Base-by-base conservation (phyloP, 1,140 invertebrate species). In the Atta cephalotes region DNA sequence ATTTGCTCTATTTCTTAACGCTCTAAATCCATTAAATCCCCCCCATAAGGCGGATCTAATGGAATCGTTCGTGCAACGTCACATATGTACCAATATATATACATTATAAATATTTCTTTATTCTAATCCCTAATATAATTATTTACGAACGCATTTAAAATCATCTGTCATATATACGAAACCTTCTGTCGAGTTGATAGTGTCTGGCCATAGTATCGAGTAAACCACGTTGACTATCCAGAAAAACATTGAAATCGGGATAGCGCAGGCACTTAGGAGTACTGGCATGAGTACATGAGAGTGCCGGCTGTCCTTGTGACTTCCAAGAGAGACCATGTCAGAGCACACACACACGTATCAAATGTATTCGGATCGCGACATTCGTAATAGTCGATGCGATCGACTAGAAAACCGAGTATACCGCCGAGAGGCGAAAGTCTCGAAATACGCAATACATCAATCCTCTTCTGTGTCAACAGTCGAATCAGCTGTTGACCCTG, bases 201-300 rank as follows among this genome's bases (percentile, higher is more conserved):
- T 91, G 79, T 94, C 92, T 35, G 94, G 93, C 88, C 95, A 95
- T 7, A 97, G 93, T 88, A 96, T 96, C 0, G 96, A 96, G 91
- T 97, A 96, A 18, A 96, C 95, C 66, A 97, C 94, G 93, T 97
- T 97, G 60, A 96, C 95, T 86, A 96, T 95, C 97, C 97, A 98
- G 95, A 97, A 96, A 3, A 97, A 95, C 95, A 97, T 96, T 0
- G 97, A 97, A 16, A 97, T 85, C 28, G 97, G 97, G 88, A 98
- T 97, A 6, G 97, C 96, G 68, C 97, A 93, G 7, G 96, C 96
- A 91, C 96, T 96, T 35, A 97, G 92, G 5, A 97, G 86, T 5
- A 97, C 95, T 35, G 96, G 96, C 88, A 97, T 90, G 85, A 97
- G 93, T 88, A 95, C 89, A 14, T 87, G 71, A 21, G 90, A 92